phyloP scores from a whole-genome alignment of 64 coral and sea anemone species.

The Actinia tenebrosa region DNA sequence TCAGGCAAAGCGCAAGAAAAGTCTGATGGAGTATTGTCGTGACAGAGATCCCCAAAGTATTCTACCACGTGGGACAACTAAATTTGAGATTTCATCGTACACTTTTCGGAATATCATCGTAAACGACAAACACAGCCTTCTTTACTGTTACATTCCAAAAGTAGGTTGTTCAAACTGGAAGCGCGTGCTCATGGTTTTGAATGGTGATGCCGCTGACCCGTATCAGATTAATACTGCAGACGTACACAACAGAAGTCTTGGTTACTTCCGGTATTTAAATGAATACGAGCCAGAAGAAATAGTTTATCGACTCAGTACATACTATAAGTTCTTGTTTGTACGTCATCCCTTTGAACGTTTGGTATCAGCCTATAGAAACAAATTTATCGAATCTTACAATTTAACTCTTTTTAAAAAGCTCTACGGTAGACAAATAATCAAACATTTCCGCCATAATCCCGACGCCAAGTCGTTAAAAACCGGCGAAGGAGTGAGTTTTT shows the following conservation, averaged over 20 bases:
- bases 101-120: constrained; percentile 91
- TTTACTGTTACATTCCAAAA: constrained; percentile 93
- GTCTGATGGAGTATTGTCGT: constrained; percentile 59
- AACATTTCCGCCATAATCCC: constrained; percentile 65
- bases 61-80: constrained; percentile 44
- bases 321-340: constrained; percentile 96
- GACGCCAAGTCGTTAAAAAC: constrained; percentile 44
- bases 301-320: constrained; percentile 75
- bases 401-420: constrained; percentile 80
- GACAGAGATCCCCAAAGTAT: constrained; percentile 51
- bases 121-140: constrained; percentile 61
- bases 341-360: constrained; percentile 88
- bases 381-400: constrained; percentile 96
- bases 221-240: constrained; percentile 75
- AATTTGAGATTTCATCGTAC: constrained; percentile 47
- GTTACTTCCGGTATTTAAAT: constrained; percentile 88
- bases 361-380: constrained; percentile 93
- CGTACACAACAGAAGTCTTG: constrained; percentile 85
- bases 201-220: constrained; percentile 79
- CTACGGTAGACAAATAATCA: constrained; percentile 83
- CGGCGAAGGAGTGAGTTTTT: constrained; percentile 84
- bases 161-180: constrained; percentile 97
- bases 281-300: constrained; percentile 84
- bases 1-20: constrained; percentile 47
- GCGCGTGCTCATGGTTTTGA: constrained; percentile 86